Base-by-base conservation (phyloP, 2,888 invertebrate species). In the Eubasilissa splendida region DNA sequence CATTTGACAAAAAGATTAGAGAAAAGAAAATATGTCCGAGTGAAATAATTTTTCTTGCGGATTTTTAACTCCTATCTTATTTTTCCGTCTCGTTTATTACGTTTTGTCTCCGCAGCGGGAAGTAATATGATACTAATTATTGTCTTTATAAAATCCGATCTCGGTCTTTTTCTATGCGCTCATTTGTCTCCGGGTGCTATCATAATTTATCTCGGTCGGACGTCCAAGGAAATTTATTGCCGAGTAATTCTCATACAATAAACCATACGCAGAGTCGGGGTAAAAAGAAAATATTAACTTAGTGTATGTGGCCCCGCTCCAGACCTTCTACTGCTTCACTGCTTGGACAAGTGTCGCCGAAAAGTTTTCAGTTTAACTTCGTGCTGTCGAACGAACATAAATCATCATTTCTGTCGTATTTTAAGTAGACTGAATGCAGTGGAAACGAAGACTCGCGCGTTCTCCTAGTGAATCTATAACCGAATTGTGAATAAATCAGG, bases 81-180 rank as follows among this genome's bases (percentile, higher is more conserved):
- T 58, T n/a, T 11, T 58, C 58, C 58, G n/a, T 58, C 11, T n/a
- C 58, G 58, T 58, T 58, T n/a, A 11, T 58, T 58, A 58, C 58
- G n/a, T 58, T 31, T 31, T 56, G 71, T 31, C 33, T 56, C 71
- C 71, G 33, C 71, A n/a, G 60, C 31, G 33, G 60, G 77, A 56
- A 63, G 81, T 81, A 80, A 83, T 81, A 59, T 33, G 83, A 83
- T 80, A 79, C 83, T 83, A 83, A 83, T 83, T 42, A 42, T 42
- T 83, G 81, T 83, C 81, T 70, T 82, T 82, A 83, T 81, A 83
- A 83, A 83, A 83, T 83, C 77, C 76, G 79, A 79, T 79, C 83
- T 81, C 70, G 22, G 79, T 66, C 63, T 77, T 83, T 79, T 79
- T 75, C 70, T 50, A 80, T 77, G 59, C 65, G 71, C 76, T 73